Evolutionary conservation across 2,888 invertebrate species (phyloP).

Genomic region (Lasioglossum figueresi): DNA sequence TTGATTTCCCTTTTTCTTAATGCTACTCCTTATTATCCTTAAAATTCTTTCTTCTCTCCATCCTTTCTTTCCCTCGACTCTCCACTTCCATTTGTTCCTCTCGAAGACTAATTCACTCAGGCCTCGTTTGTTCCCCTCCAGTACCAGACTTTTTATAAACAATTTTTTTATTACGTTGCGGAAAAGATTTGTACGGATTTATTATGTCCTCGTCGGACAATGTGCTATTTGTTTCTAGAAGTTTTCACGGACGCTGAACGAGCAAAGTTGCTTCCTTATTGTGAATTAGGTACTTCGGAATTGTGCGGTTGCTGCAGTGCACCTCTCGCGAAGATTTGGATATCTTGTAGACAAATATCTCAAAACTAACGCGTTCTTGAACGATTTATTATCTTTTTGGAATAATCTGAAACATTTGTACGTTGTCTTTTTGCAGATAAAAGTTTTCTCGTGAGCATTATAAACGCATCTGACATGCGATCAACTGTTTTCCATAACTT

Average conservation of each 20-base stretch:
- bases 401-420: neutral
- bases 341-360: neutral
- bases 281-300: neutral
- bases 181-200: neutral
- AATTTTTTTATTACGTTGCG: neutral
- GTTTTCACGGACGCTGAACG: neutral
- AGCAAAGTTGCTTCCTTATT: neutral
- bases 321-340: neutral
- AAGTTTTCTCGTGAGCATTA: neutral
- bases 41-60: neutral
- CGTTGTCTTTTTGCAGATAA: neutral
- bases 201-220: neutral
- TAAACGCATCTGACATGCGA: neutral
- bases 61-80: neutral
- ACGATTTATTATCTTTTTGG: too few species aligned
- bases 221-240: neutral
- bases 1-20: slow-evolving; percentile 11
- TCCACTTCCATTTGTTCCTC: neutral
- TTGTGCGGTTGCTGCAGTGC: neutral
- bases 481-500: neutral
- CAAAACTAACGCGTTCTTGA: neutral
- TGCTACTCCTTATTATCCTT: neutral
- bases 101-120: neutral
- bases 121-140: neutral
- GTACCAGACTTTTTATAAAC: neutral